Evolutionary conservation across 2,797 vertebrate species (phyloP).

Genomic region (Anguilla marmorata): DNA sequence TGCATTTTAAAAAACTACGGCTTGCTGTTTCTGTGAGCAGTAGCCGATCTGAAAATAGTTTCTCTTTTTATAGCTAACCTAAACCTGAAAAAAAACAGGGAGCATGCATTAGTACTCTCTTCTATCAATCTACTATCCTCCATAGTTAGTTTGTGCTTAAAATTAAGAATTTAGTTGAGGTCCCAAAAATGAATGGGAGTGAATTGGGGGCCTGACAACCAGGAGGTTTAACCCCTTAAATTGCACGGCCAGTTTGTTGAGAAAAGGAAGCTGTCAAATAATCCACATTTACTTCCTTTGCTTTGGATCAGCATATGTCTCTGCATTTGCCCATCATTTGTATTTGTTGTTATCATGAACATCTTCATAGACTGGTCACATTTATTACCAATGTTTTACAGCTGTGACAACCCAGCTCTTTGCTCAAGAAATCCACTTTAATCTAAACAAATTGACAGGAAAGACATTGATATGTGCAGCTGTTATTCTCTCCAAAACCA

Average conservation of each 20-base stretch:
- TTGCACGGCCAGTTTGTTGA: background rate
- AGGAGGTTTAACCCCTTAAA: no score
- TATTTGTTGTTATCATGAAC: slow-evolving; percentile 12
- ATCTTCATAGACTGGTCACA: slow-evolving; percentile 17
- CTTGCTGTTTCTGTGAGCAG: no score
- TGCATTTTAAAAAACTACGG: no score
- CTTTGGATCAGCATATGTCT: background rate
- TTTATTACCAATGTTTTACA: background rate
- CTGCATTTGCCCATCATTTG: slow-evolving; percentile 6
- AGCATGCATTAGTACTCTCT: no score
- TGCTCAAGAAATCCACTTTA: background rate
- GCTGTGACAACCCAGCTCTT: background rate
- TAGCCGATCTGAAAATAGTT: no score
- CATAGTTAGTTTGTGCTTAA: no score
- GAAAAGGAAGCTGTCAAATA: background rate
- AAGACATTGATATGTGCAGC: background rate
- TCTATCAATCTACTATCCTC: no score
- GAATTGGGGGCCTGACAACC: no score
- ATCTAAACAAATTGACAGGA: background rate
- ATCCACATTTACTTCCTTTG: background rate
- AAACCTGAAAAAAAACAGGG: no score
- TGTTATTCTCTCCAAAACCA: background rate
- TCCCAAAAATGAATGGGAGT: no score
- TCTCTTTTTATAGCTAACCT: no score
- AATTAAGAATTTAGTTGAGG: no score